Evolutionary conservation across 2,797 vertebrate species (phyloP), one percentile per base, ranked within the genome.

Genomic region (Notolabrus celidotus): DNA sequence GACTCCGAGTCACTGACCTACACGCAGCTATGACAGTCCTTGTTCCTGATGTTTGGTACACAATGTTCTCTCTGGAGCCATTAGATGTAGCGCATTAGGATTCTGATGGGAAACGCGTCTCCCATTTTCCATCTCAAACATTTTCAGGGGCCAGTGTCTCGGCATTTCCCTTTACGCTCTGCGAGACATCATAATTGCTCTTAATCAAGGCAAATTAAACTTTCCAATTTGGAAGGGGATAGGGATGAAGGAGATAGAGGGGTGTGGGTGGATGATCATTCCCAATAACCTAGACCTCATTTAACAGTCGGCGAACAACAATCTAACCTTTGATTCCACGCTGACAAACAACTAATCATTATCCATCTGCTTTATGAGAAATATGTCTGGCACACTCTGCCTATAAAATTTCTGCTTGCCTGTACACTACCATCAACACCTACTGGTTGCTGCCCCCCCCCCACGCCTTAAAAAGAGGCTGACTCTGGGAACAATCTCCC

Each of bases 131-230:
- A 90, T 90, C 91, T 89, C 83, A 85, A 89, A 90, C 87, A 89
- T 92, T 93, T 86, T 86, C 85, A 88, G 79, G 90, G 87, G 90
- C 88, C 92, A 85, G 80, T 55, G 54, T 89, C 90, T 88, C 90
- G 25, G 87, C 90, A 89, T 91, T 89, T 88, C 71, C 65, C 87
- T 91, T 92, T 93, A 90, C 86, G 93, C 93, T 92, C 91, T 67
- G 84, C 36, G 81, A 92, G 83, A 88, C 88, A 87, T 90, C 88
- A 88, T 94, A 94, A 94, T 94, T 92, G 92, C 92, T 91, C 92
- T 93, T 93, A 93, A 94, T 93, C 90, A 92, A 92, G 92, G 91
- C 88, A 92, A 93, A 93, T 94, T 93, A 93, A 93, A 93, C 91
- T 89, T 92, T 93, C 86, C 91, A 87, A 92, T 91, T 88, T 71